Percentiles rank a stretch among this genome's conserved stretches.
phyloP scores from a whole-genome alignment of 2,888 invertebrate genomes.

The Escarpia spicata region DNA sequence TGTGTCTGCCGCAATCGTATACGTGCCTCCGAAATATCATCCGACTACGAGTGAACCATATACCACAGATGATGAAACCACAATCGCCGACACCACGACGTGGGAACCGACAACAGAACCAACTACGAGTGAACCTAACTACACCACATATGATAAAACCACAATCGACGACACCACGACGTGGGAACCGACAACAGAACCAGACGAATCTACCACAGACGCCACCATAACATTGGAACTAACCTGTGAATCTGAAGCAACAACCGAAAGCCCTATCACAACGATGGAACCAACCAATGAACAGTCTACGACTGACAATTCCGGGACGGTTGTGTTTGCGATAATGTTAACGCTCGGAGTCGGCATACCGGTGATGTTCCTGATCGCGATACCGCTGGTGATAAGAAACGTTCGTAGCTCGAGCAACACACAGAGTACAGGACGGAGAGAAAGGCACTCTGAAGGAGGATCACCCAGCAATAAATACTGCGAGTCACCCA shows the following conservation, averaged over 20 bases:
- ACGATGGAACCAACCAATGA: background rate
- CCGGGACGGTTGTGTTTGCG: background rate
- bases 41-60: background rate
- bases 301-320: background rate
- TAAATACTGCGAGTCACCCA: no score
- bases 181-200: background rate
- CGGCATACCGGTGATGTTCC: background rate
- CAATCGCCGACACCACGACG: no score
- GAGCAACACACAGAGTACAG: background rate
- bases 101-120: no score
- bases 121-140: no score
- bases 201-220: background rate
- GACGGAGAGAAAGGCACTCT: no score
- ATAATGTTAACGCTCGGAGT: background rate
- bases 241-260: background rate
- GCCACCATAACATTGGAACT: background rate
- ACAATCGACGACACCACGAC: no score
- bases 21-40: background rate
- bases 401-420: background rate
- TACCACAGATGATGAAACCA: background rate
- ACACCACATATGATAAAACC: no score
- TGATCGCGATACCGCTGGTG: background rate
- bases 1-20: background rate
- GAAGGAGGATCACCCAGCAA: no score
- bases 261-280: background rate